A percentile compares a stretch with the other conserved stretches of the same genome.
These are phyloP conservation scores for Tinamus guttatus DNA, from an alignment of 2,113 vertebrate genomes.

Conservation along the genomic window DNA sequence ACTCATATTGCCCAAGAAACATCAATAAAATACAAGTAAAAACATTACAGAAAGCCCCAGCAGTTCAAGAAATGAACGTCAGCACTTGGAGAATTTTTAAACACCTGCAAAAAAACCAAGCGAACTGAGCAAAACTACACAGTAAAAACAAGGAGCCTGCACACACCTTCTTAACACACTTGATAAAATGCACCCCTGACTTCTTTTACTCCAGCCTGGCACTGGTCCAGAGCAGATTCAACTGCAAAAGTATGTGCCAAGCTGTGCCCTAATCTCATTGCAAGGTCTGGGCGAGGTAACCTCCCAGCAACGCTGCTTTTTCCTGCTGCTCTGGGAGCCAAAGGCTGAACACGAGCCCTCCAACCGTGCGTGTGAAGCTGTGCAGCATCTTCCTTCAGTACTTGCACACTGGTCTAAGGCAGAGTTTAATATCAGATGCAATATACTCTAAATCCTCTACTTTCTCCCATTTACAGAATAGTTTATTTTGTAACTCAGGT, in stretches of 20 bases:
- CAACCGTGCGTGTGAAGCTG: not conserved
- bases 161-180: not conserved
- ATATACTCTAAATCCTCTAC: not conserved
- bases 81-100: not conserved
- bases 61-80: not conserved
- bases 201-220: not conserved
- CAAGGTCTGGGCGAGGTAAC: not conserved
- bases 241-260: not conserved
- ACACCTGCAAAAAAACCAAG: not conserved
- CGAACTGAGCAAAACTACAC: fast-evolving
- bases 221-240: not conserved
- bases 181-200: fast-evolving
- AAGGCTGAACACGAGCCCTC: fast-evolving
- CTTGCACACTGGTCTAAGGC: not conserved
- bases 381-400: not conserved
- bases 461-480: not conserved
- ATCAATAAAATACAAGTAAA: not conserved
- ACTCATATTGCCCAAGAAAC: not conserved
- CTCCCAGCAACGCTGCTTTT: not conserved
- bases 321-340: not conserved
- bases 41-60: not conserved
- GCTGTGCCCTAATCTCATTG: not conserved
- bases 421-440: not conserved
- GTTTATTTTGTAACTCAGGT: not conserved
- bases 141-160: not conserved